These are phyloP conservation scores for Pica pica DNA, from an alignment of 2,113 vertebrate species.

Conservation along the genomic window DNA sequence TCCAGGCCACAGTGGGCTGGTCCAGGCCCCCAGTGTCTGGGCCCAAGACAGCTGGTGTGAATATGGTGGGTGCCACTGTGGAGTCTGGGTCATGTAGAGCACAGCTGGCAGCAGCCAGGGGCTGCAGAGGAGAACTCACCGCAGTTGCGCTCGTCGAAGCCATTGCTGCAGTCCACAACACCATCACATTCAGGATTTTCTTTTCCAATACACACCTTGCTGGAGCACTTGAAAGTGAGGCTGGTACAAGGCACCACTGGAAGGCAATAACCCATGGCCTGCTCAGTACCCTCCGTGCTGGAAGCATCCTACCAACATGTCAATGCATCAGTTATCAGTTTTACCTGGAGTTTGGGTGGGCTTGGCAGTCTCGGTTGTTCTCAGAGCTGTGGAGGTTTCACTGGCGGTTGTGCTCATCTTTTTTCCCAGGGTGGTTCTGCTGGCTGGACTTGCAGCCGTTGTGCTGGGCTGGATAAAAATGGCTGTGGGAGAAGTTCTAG, in stretches of 20 bases:
- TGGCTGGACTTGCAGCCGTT: neutral
- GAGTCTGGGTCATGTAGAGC: neutral
- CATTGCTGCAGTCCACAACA: conserved; percentile 78
- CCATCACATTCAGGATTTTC: conserved; percentile 86
- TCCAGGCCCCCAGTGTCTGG: neutral
- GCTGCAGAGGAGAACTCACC: conserved; percentile 58
- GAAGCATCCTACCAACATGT: neutral
- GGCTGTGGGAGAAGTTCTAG: neutral
- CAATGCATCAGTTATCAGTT: fast-evolving
- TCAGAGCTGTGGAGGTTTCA: neutral
- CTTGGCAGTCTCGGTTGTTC: neutral
- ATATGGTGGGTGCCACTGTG: neutral
- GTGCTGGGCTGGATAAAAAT: neutral
- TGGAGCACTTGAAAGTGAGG: conserved; percentile 78
- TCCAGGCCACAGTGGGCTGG: neutral
- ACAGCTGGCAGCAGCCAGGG: neutral
- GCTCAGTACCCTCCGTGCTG: neutral
- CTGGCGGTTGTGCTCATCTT: neutral
- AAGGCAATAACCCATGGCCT: neutral
- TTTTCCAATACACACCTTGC: conserved; percentile 78
- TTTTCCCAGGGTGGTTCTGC: neutral
- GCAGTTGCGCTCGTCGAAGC: conserved; percentile 79
- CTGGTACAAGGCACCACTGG: conserved; percentile 75
- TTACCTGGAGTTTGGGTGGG: conserved; percentile 67
- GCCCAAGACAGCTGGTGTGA: neutral